Conservation (phyloP, 2,888 invertebrate genomes). For the Sphinx pinastri region DNA sequence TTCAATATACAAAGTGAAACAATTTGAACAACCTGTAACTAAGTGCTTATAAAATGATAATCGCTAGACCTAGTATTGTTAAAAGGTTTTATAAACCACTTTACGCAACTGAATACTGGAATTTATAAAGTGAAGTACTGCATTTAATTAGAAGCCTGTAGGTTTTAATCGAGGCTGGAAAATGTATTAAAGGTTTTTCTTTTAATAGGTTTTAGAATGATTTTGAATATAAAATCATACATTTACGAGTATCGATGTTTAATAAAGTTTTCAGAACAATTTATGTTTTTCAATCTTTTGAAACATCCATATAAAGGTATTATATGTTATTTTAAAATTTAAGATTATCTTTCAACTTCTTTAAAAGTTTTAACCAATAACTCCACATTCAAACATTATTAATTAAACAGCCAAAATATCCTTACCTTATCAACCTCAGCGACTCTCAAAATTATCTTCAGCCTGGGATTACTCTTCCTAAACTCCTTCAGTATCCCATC, state of each 20-base stretch:
- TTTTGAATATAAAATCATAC: no score
- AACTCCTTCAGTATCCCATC: slow-evolving; percentile 75
- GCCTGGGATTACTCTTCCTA: slow-evolving; percentile 73
- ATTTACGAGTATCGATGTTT: no score
- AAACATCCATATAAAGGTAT: no score
- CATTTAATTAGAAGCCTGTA: background rate
- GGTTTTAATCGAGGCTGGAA: background rate
- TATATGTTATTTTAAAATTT: no score
- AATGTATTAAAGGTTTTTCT: background rate
- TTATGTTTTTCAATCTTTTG: no score
- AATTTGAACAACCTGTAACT: background rate
- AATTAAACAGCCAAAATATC: slow-evolving; percentile 29
- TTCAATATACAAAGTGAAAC: no score
- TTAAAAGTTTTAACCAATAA: no score
- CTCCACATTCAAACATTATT: background rate
- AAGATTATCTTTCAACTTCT: no score
- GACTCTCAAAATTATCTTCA: slow-evolving; percentile 83
- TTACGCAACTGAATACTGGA: background rate
- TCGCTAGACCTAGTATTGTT: background rate
- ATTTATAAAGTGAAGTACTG: background rate
- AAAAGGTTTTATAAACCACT: background rate
- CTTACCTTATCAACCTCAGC: slow-evolving; percentile 84
- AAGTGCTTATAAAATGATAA: background rate
- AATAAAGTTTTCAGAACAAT: no score
- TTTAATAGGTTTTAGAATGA: background rate